Conservation (phyloP, 2,888 invertebrate genomes). For the Lycocerus yunnanus region DNA sequence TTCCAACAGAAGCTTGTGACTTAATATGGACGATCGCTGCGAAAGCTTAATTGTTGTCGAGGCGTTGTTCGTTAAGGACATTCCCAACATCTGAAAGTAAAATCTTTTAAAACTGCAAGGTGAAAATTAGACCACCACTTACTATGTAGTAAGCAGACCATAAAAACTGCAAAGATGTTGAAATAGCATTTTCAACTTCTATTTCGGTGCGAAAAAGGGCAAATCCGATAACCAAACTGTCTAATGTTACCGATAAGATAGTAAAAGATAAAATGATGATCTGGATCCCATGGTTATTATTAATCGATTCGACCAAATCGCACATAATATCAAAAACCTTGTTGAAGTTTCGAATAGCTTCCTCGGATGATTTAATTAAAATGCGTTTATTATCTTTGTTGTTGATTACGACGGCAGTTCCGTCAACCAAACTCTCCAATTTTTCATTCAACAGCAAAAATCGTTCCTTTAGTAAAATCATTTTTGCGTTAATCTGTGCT, state of each 20-base stretch:
- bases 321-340: constrained; percentile 1
- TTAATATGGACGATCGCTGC: not conserved
- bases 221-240: constrained; percentile 11
- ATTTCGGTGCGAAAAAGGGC: not conserved
- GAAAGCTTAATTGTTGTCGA: not conserved
- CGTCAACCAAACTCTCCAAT: not conserved
- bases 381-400: not conserved
- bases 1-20: constrained; percentile 5
- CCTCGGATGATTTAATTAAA: not conserved
- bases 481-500: constrained; percentile 7
- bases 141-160: constrained; percentile 14
- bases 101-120: not conserved
- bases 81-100: constrained; percentile 13
- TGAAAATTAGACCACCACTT: not conserved
- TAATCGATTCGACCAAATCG: not conserved
- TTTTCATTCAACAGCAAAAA: not conserved
- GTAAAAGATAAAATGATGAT: constrained; percentile 10
- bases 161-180: not conserved
- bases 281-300: not conserved
- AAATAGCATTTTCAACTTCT: not conserved
- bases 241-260: not conserved
- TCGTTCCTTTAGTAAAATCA: constrained; percentile 6
- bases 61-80: not conserved
- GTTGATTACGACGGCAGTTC: not conserved
- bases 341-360: not conserved